These are phyloP conservation scores for Abscondita cerata DNA, from an alignment of 2,888 invertebrate species.

Conservation along the genomic window DNA sequence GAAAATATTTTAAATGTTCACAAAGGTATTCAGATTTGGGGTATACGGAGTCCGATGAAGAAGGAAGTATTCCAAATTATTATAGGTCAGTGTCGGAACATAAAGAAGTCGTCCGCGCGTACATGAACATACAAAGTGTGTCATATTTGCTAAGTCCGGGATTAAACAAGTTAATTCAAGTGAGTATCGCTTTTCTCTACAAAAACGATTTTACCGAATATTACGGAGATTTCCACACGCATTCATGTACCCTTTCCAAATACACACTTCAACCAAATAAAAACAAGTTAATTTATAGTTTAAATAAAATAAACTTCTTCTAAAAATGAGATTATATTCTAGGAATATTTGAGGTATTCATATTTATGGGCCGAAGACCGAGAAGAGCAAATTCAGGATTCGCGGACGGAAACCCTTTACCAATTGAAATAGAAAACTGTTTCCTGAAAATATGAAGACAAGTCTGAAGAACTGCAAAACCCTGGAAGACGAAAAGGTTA, in stretches of 20 bases:
- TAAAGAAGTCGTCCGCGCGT: constrained; percentile 77
- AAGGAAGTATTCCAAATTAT: constrained; percentile 57
- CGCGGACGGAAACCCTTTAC: constrained; percentile 74
- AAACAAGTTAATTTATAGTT: too few species aligned
- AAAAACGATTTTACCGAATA: too few species aligned
- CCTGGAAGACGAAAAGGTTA: too few species aligned
- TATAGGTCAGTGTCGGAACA: constrained; percentile 79
- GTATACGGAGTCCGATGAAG: constrained; percentile 63
- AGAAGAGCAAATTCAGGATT: constrained; percentile 71
- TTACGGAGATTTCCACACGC: too few species aligned
- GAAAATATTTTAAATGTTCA: constrained; percentile 75
- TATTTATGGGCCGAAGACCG: constrained; percentile 80
- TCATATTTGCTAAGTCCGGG: constrained; percentile 76
- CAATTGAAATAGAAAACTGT: constrained; percentile 80
- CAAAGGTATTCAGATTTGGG: constrained; percentile 80
- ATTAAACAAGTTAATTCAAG: constrained; percentile 64
- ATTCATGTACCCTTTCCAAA: too few species aligned
- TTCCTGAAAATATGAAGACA: constrained; percentile 70
- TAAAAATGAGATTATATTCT: too few species aligned
- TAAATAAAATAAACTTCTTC: too few species aligned
- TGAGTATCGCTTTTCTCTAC: too few species aligned
- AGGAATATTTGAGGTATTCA: constrained; percentile 63
- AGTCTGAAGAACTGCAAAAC: constrained; percentile 71
- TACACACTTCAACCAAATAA: too few species aligned
- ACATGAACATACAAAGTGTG: constrained; percentile 78